Base-by-base conservation (phyloP, 2,113 vertebrate genomes). In the Callithrix jacchus region DNA sequence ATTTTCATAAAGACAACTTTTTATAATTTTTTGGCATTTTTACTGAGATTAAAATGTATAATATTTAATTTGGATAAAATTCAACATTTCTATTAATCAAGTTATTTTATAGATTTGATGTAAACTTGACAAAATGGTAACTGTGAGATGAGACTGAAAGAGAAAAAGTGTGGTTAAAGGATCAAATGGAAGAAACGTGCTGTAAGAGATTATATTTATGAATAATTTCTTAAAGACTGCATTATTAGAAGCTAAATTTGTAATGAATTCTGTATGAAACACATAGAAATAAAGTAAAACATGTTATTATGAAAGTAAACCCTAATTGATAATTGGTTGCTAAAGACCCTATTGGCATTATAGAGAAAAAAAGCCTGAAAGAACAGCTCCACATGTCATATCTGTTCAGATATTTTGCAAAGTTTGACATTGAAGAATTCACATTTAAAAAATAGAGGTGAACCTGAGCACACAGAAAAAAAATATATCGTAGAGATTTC, bases 81-180 rank as follows among this genome's bases (percentile, higher is more conserved):
- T 86, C 95, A 94, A 61, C 12, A 56, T 95, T 82, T 86, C 40
- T 76, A 8, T 30, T 91, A 81, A 14, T 5, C 74, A 49, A 1
- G 10, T 93, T 94, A 92, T 95, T 91, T 87, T 74, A 35, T 12
- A 80, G 3, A 58, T 97, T 97, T 94, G 90, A 25, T 92, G 12
- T 52, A 91, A 52, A n/a, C 47, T 97, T 3, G 16, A n/a, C 30
- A 96, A 97, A 97, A 89, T 77, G 3, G 66, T 54, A 94, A 94
- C 2, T 70, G 21, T 86, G 58, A 89, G 37, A 17, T 89, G 4
- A 45, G 20, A 91, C 42, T 94, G 32, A 95, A 96, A 85, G 74
- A 32, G 6, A 37, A 76, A 97, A 92, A 52, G 4, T 92, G 7
- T 87, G 18, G 49, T 91, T 82, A 42, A 94, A 89, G 47, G 7